Evolutionary conservation across 2,113 vertebrate genomes (phyloP).

Genomic region (Microtus montanus): DNA sequence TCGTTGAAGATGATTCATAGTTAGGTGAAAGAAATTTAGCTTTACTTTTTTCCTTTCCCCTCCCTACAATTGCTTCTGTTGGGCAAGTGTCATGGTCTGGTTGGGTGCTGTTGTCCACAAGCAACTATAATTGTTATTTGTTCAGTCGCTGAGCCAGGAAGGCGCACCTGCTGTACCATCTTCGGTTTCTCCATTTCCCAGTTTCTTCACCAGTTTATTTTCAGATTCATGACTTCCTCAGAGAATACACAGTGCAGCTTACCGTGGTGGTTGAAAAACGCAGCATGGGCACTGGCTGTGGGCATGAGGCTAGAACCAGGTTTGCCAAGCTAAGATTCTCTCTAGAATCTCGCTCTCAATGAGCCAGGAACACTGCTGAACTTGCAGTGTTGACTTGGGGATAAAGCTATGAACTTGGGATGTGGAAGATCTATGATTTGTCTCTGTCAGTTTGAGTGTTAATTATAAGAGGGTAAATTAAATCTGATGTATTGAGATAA

Average conservation of each 20-base stretch:
- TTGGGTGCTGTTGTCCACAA: background rate
- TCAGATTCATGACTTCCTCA: background rate
- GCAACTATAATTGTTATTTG: background rate
- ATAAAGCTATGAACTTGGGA: background rate
- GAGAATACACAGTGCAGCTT: background rate
- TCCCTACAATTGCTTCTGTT: background rate
- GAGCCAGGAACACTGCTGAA: background rate
- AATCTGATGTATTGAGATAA: background rate
- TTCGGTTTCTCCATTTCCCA: conserved; percentile 35
- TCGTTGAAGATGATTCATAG: conserved; percentile 44
- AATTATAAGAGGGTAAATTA: background rate
- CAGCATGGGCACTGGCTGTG: background rate
- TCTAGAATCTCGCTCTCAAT: background rate
- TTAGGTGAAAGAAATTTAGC: background rate
- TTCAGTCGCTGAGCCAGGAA: background rate
- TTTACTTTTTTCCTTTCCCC: conserved; percentile 16
- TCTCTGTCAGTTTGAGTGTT: background rate
- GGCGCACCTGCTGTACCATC: background rate
- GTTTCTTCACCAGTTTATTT: background rate
- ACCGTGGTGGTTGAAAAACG: background rate
- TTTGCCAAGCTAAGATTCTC: background rate
- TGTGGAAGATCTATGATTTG: background rate
- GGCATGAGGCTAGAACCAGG: background rate
- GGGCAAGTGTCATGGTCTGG: background rate
- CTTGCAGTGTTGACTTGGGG: background rate